A percentile compares a stretch with the other conserved stretches of the same genome.
phyloP scores from a whole-genome alignment of 1,140 invertebrate species.

The Chelonus insularis region DNA sequence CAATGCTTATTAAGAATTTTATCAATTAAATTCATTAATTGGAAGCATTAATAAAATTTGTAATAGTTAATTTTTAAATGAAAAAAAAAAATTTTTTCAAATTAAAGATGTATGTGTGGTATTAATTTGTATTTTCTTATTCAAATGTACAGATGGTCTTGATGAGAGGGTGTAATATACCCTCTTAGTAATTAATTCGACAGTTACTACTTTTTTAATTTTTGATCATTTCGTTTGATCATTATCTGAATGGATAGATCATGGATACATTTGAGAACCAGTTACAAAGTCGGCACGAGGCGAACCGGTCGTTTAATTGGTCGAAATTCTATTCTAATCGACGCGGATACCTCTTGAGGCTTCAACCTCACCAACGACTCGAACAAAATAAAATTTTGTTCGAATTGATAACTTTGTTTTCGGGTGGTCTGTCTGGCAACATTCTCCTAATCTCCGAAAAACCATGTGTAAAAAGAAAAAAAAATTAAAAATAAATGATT shows the following conservation, averaged over 20 bases:
- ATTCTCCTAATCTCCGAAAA: background rate
- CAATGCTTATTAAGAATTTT: background rate
- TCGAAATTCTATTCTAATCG: slow-evolving; percentile 31
- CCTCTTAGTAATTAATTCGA: slow-evolving; percentile 9
- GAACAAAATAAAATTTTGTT: slow-evolving; percentile 20
- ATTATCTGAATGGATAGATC: background rate
- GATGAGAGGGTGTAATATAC: slow-evolving; percentile 9
- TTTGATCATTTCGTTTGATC: background rate
- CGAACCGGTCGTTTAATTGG: slow-evolving; percentile 26
- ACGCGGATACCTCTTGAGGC: background rate
- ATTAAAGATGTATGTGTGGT: no score
- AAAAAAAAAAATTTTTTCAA: no score
- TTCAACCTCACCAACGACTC: background rate
- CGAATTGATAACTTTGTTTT: slow-evolving; percentile 26
- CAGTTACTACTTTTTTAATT: background rate
- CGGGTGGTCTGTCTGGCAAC: slow-evolving; percentile 20
- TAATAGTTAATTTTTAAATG: no score
- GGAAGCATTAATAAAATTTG: no score
- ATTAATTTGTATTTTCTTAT: no score
- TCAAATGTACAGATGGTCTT: background rate
- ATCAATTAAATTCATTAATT: no score
- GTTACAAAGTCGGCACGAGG: slow-evolving; percentile 11
- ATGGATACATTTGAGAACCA: background rate
- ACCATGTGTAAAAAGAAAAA: background rate
- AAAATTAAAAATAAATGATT: background rate